phyloP scores from a whole-genome alignment of 2,797 vertebrate species.

The Xerus rutilus region DNA sequence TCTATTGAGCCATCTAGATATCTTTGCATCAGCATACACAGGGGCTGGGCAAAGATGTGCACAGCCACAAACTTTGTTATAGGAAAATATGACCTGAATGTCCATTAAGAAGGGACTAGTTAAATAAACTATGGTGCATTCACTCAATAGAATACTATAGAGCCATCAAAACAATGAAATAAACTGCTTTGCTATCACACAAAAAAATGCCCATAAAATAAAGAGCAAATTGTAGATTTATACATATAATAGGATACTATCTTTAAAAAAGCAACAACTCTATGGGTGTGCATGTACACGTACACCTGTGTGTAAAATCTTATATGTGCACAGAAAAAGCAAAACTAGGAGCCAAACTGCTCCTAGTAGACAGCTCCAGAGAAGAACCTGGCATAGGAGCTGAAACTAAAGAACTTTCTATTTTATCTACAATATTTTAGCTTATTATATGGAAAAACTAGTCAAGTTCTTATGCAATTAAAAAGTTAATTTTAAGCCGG shows the following conservation, averaged over 20 bases:
- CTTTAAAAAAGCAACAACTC: neutral
- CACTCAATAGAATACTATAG: neutral
- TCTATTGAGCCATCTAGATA: neutral
- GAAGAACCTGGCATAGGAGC: neutral
- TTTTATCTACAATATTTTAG: neutral
- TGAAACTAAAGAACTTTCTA: neutral
- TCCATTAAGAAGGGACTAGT: neutral
- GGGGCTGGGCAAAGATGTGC: neutral
- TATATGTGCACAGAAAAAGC: neutral
- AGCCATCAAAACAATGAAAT: neutral
- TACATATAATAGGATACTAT: neutral
- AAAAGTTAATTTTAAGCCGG: neutral
- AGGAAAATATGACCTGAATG: neutral
- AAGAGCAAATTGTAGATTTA: neutral
- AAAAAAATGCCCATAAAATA: slow-evolving; percentile 18
- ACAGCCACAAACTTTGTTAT: neutral
- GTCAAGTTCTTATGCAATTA: neutral
- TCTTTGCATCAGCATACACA: neutral
- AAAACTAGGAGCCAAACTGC: neutral
- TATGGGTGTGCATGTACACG: neutral
- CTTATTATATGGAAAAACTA: slow-evolving; percentile 24
- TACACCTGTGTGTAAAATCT: neutral
- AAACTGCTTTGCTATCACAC: neutral
- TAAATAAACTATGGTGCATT: neutral
- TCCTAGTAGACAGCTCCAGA: neutral